phyloP scores from a whole-genome alignment of 2,797 vertebrate species.

The Periophthalmus magnuspinnatus region DNA sequence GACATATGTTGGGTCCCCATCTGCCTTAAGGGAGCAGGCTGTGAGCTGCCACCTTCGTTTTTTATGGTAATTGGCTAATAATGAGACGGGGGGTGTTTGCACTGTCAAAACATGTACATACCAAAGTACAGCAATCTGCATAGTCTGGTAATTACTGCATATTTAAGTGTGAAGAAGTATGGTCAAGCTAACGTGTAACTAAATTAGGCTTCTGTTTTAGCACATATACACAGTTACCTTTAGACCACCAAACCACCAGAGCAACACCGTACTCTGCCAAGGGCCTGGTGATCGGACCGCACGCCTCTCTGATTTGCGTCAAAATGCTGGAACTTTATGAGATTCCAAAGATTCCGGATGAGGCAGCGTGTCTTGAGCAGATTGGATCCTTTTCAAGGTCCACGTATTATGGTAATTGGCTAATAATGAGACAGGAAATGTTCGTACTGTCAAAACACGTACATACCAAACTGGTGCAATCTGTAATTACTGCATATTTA shows the following conservation, averaged over 20 bases:
- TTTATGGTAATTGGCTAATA: conserved; percentile 72
- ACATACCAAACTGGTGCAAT: conserved; percentile 47
- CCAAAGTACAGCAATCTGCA: conserved; percentile 51
- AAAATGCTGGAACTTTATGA: neutral
- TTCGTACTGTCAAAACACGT: conserved; percentile 65
- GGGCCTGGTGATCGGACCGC: too few species aligned
- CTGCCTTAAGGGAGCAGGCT: conserved; percentile 56
- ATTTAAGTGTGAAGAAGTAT: conserved; percentile 56
- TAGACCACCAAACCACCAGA: neutral
- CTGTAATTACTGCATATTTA: conserved; percentile 70
- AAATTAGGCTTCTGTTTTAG: neutral
- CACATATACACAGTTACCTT: neutral
- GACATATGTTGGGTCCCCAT: conserved; percentile 67
- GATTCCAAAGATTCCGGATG: neutral
- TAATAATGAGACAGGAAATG: conserved; percentile 68
- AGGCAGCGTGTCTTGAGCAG: neutral
- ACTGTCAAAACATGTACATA: conserved; percentile 66
- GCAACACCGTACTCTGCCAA: neutral
- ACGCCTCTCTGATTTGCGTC: neutral
- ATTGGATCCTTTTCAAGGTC: conserved; percentile 5
- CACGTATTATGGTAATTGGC: conserved; percentile 66
- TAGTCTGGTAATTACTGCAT: conserved; percentile 65
- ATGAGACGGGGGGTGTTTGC: conserved; percentile 61
- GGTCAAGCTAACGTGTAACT: neutral
- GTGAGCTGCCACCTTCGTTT: conserved; percentile 66